These are phyloP conservation scores for Lymantria monacha DNA, from an alignment of 2,888 invertebrate genomes.

Conservation along the genomic window DNA sequence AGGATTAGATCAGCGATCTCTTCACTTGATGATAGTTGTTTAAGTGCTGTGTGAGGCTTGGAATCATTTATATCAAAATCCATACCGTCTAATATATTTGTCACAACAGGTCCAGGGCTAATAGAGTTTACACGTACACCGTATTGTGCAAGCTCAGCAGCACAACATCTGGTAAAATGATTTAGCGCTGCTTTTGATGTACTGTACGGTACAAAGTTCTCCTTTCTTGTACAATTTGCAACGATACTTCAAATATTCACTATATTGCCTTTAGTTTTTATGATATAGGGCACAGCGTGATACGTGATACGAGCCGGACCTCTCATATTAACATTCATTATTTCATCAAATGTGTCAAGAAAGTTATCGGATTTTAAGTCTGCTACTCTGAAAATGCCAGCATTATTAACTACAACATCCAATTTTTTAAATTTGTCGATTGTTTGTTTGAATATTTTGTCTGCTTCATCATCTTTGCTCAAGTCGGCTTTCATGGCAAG, in stretches of 20 bases:
- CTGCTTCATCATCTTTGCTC: constrained; percentile 30
- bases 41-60: constrained; percentile 1
- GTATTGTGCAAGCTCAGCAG: constrained; percentile 86
- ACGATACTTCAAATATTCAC: constrained; percentile 16
- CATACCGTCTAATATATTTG: constrained; percentile 21
- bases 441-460: constrained; percentile 30
- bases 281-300: constrained; percentile 1
- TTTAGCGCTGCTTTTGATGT: constrained; percentile 42
- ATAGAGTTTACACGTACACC: constrained; percentile 85
- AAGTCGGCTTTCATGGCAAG: not conserved
- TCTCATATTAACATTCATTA: constrained; percentile 7
- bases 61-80: not conserved
- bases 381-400: constrained; percentile 26
- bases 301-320: constrained; percentile 4
- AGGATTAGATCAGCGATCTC: constrained; percentile 39
- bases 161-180: constrained; percentile 38
- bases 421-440: constrained; percentile 34
- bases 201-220: constrained; percentile 67
- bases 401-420: constrained; percentile 46
- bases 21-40: constrained; percentile 41
- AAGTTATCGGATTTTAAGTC: constrained; percentile 21
- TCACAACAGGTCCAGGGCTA: constrained; percentile 54
- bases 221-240: constrained; percentile 38
- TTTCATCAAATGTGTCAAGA: not conserved
- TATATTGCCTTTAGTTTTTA: constrained; percentile 10